Percentiles rank a stretch among this genome's conserved stretches.
Conservation (phyloP, 2,888 invertebrate genomes). For the Schizaphis graminum region DNA sequence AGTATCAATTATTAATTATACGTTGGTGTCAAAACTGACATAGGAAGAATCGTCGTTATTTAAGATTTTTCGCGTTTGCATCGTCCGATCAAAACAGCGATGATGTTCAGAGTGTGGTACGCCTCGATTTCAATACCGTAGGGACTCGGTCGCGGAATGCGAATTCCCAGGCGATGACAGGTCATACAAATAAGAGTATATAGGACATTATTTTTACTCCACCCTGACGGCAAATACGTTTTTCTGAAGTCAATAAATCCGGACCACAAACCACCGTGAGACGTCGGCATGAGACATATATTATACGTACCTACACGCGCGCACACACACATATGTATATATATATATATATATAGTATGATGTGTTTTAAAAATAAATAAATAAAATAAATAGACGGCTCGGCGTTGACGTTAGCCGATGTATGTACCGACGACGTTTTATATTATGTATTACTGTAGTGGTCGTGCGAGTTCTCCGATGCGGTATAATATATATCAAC, state of each 20-base stretch:
- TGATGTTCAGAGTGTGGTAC: neutral
- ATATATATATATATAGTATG: neutral
- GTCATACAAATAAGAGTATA: slow-evolving; percentile 50
- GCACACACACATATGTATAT: neutral
- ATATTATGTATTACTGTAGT: neutral
- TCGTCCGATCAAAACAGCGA: neutral
- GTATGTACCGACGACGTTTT: neutral
- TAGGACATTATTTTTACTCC: slow-evolving; percentile 52
- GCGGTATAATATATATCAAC: neutral
- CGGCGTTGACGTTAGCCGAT: slow-evolving; percentile 46
- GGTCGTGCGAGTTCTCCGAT: slow-evolving; percentile 16
- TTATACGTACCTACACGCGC: neutral
- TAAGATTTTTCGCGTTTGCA: neutral
- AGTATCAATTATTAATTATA: neutral
- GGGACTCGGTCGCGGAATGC: slow-evolving; percentile 15
- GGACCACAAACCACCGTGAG: slow-evolving; percentile 15
- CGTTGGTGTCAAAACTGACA: neutral
- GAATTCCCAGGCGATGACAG: slow-evolving; percentile 46
- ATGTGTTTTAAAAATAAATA: neutral
- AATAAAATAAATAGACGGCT: slow-evolving; percentile 1
- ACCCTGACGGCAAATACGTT: slow-evolving; percentile 15
- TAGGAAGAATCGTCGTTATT: neutral
- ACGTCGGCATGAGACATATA: slow-evolving; percentile 15
- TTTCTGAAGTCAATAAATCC: slow-evolving; percentile 58
- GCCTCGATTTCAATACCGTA: neutral